Evolutionary conservation across 2,888 invertebrate genomes (phyloP).

Genomic region (Ornithoptera priamus): DNA sequence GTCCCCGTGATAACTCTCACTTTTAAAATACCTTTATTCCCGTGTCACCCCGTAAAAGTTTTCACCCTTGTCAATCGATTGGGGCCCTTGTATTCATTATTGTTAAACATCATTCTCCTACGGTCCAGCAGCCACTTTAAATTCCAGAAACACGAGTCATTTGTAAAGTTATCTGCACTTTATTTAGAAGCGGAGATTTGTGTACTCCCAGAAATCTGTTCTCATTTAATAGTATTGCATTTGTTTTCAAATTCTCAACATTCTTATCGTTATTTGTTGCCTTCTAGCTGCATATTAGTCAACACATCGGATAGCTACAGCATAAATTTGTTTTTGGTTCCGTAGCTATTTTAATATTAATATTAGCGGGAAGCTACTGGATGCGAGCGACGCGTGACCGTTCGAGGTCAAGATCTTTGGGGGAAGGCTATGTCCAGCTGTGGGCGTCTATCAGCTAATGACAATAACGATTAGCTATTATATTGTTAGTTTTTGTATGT

Average conservation of each 20-base stretch:
- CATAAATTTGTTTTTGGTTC: neutral
- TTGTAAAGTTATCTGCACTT: slow-evolving; percentile 78
- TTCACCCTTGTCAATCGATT: slow-evolving; percentile 35
- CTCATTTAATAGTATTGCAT: slow-evolving; percentile 42
- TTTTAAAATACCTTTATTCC: slow-evolving; percentile 64
- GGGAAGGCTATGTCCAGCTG: no score
- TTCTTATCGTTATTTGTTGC: slow-evolving; percentile 30
- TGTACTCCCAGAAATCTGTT: slow-evolving; percentile 62
- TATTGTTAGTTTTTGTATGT: no score
- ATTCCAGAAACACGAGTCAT: slow-evolving; percentile 78
- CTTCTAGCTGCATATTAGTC: neutral
- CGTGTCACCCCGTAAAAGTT: slow-evolving; percentile 60
- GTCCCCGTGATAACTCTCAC: slow-evolving; percentile 78
- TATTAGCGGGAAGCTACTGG: no score
- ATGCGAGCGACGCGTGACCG: no score
- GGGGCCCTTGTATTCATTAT: slow-evolving; percentile 35
- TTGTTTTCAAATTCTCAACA: slow-evolving; percentile 49
- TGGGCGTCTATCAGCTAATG: no score
- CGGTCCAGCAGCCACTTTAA: slow-evolving; percentile 49
- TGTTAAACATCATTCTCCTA: slow-evolving; percentile 38
- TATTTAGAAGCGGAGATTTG: slow-evolving; percentile 72
- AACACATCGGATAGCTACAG: neutral
- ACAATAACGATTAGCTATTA: no score
- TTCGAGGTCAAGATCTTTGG: no score
- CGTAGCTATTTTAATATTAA: neutral